These are phyloP conservation scores for Tetranychus piercei DNA, from an alignment of 2,888 invertebrate genomes.

Conservation along the genomic window DNA sequence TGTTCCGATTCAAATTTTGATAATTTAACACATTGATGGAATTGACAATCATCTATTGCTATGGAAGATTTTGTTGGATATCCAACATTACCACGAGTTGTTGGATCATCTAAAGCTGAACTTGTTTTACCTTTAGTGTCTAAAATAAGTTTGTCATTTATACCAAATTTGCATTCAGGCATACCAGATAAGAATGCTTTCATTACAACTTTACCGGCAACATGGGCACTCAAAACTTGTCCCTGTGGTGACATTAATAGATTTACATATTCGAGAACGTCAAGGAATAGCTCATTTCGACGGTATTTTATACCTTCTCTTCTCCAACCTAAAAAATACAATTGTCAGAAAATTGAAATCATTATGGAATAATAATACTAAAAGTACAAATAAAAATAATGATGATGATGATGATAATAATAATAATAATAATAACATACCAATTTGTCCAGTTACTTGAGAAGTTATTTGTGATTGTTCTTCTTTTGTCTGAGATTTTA, in stretches of 20 bases:
- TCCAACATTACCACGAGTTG: constrained; percentile 37
- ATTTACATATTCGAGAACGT: constrained; percentile 96
- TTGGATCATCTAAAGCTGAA: constrained; percentile 24
- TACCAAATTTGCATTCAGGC: constrained; percentile 99
- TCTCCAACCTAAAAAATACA: constrained; percentile 48
- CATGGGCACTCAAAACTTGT: constrained; percentile 94
- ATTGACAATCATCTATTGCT: constrained; percentile 99
- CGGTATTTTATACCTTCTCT: constrained; percentile 98
- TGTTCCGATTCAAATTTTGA: constrained; percentile 99
- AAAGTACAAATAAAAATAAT: no score
- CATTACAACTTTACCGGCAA: constrained; percentile 98
- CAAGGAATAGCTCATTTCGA: constrained; percentile 91
- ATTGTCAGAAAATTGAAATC: background rate
- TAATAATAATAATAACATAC: background rate
- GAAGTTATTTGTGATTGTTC: constrained; percentile 99
- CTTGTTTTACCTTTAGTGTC: constrained; percentile 42
- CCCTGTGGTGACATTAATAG: constrained; percentile 98
- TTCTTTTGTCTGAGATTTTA: constrained; percentile 94
- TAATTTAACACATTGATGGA: constrained; percentile 98
- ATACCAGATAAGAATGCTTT: constrained; percentile 98
- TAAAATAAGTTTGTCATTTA: constrained; percentile 98
- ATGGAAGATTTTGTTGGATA: constrained; percentile 51
- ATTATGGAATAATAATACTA: background rate
- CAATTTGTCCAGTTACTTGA: constrained; percentile 44
- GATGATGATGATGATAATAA: no score